These are phyloP conservation scores for Trissonchulus latispiculum DNA, from an alignment of 2,888 invertebrate species.

Conservation along the genomic window DNA sequence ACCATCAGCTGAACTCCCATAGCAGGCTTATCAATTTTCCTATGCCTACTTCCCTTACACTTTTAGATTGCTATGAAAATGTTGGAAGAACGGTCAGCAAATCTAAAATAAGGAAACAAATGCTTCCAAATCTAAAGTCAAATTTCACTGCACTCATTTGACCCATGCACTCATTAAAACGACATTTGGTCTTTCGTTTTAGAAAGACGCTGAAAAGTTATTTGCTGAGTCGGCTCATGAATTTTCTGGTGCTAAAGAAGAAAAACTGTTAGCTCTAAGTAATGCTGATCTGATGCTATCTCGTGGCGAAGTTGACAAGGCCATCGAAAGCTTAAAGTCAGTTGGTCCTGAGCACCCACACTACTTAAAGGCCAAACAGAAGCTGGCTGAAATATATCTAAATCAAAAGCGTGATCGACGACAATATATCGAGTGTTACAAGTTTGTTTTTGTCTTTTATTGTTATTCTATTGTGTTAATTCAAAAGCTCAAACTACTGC, in stretches of 20 bases:
- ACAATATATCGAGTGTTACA: slow-evolving; percentile 54
- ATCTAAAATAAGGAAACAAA: too few species aligned
- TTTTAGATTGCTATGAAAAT: too few species aligned
- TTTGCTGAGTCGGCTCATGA: slow-evolving; percentile 58
- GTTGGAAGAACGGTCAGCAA: too few species aligned
- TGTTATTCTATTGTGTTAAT: too few species aligned
- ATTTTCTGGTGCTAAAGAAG: slow-evolving; percentile 66
- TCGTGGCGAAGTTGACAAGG: slow-evolving; percentile 67
- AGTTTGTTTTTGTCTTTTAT: slow-evolving; percentile 11
- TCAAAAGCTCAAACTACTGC: too few species aligned
- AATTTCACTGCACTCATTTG: too few species aligned
- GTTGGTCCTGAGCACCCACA: slow-evolving; percentile 70
- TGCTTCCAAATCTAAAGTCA: too few species aligned
- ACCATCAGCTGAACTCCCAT: too few species aligned
- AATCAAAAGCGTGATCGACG: slow-evolving; percentile 71
- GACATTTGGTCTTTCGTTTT: too few species aligned
- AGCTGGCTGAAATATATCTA: slow-evolving; percentile 77
- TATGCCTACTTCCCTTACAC: too few species aligned
- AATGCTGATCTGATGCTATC: slow-evolving; percentile 71
- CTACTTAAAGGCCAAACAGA: slow-evolving; percentile 60
- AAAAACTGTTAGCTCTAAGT: slow-evolving; percentile 69
- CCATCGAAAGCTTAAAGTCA: slow-evolving; percentile 65
- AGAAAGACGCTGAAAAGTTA: slow-evolving; percentile 65
- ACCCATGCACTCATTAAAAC: too few species aligned
- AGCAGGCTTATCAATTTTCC: too few species aligned